phyloP scores from a whole-genome alignment of 2,888 invertebrate species.

The Cephus rjabovi region DNA sequence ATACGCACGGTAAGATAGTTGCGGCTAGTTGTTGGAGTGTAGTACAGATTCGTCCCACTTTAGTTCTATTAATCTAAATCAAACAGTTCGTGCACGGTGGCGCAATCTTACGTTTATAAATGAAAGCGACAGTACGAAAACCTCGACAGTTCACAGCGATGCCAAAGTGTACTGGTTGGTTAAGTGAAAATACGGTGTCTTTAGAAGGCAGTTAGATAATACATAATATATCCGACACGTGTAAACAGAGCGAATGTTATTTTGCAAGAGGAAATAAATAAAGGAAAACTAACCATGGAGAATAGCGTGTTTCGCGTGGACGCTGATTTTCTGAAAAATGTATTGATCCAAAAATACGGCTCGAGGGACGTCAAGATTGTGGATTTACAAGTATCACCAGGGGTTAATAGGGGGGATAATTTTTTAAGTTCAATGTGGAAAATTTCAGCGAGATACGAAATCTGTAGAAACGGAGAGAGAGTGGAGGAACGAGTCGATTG shows the following conservation, averaged over 20 bases:
- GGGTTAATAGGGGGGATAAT: constrained; percentile 20
- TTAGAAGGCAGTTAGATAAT: neutral
- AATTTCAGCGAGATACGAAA: constrained; percentile 23
- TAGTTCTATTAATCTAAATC: neutral
- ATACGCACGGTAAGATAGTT: neutral
- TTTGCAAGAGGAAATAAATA: neutral
- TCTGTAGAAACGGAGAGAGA: constrained; percentile 1
- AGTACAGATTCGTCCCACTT: neutral
- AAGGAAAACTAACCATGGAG: neutral
- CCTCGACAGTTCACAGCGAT: neutral
- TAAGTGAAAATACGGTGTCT: neutral
- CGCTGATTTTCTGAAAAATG: neutral
- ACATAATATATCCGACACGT: neutral
- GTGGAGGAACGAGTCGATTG: constrained; percentile 21
- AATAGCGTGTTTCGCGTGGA: neutral
- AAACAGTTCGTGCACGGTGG: neutral
- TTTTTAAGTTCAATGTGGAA: constrained; percentile 27
- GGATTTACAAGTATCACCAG: neutral
- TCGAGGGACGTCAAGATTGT: neutral
- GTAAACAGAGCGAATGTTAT: neutral
- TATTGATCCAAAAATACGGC: neutral
- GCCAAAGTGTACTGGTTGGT: neutral
- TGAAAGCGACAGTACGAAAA: neutral
- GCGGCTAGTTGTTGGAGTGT: neutral
- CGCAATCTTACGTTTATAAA: neutral